Evolutionary conservation across 2,797 vertebrate species (phyloP), one percentile per base, ranked within the genome.

Genomic region (Prionace glauca): DNA sequence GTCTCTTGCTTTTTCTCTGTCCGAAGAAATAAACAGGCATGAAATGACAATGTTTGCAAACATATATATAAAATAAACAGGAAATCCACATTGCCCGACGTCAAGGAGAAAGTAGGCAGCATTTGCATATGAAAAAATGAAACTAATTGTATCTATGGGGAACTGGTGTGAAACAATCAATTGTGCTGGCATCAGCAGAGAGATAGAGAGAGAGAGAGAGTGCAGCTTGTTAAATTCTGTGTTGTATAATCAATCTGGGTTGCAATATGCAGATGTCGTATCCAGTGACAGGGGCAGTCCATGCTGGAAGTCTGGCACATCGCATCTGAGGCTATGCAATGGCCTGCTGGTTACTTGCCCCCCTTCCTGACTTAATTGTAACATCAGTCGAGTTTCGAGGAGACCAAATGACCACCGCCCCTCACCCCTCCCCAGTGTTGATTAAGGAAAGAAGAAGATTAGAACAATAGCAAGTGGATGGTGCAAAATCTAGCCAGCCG

Each of bases 1-100:
- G 97, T 97, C 96, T 97, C 97, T 96, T 96, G 96, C 96, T 97
- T 97, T 97, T 96, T 96, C 45, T 96, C 96, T 96, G 96, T 96
- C 96, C 97, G 96, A 96, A 97, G 96, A 97, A 97, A 97, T 96
- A 96, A 96, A 50, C 20, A 0, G 69, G 29, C 71, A 77, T 95
- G 56, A 95, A 95, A 29, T 26, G 32, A 71, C 69, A 62, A 91
- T 91, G 60, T 91, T 91, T 45, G 16, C 14, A 93, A 77, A 77
- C 2, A 56, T 32, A 77, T 56, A 67, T 41, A 81, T 12, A 87
- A 29, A 32, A 14, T 65, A 65, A 65, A 65, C 14, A 65, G 10
- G 10, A 14, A 14, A 65, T 65, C 8, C 26, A 56, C 45, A 56
- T 60, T 77, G 50, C 45, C 45, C 29, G 22, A n/a, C 56, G 71